Conservation (phyloP, 2,113 vertebrate genomes). For the Proteles cristata region DNA sequence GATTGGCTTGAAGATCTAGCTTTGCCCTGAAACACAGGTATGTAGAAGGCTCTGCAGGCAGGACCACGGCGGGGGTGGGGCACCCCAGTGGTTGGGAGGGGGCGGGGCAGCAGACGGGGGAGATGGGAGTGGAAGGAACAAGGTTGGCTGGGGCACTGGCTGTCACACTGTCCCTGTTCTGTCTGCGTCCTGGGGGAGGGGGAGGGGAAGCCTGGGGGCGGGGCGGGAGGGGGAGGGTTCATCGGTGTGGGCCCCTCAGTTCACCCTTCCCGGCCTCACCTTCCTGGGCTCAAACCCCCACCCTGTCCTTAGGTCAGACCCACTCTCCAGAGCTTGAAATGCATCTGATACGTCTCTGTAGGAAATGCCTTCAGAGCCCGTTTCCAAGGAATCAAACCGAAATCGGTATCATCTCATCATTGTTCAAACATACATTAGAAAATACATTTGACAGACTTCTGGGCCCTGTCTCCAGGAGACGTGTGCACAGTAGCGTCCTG, state of each 20-base stretch:
- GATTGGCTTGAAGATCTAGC: background rate
- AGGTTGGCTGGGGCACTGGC: background rate
- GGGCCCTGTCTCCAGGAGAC: rapidly evolving
- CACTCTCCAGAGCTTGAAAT: background rate
- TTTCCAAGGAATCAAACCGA: background rate
- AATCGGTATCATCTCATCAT: background rate
- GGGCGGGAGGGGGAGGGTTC: rapidly evolving
- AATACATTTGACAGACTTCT: no score
- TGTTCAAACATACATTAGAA: background rate
- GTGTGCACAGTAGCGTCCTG: rapidly evolving
- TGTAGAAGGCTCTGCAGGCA: rapidly evolving
- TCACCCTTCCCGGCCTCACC: background rate
- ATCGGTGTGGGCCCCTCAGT: background rate
- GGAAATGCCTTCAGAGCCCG: background rate
- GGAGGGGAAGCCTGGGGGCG: no score
- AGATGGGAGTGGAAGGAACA: background rate
- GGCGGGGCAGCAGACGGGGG: no score
- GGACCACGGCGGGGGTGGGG: rapidly evolving
- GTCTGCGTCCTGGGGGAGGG: no score
- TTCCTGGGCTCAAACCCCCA: background rate
- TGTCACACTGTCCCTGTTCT: background rate
- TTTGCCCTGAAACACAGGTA: background rate
- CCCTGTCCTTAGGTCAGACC: background rate
- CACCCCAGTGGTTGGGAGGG: background rate
- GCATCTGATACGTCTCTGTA: background rate